Conservation (phyloP, 2,888 invertebrate species). For the Tinea pellionella region DNA sequence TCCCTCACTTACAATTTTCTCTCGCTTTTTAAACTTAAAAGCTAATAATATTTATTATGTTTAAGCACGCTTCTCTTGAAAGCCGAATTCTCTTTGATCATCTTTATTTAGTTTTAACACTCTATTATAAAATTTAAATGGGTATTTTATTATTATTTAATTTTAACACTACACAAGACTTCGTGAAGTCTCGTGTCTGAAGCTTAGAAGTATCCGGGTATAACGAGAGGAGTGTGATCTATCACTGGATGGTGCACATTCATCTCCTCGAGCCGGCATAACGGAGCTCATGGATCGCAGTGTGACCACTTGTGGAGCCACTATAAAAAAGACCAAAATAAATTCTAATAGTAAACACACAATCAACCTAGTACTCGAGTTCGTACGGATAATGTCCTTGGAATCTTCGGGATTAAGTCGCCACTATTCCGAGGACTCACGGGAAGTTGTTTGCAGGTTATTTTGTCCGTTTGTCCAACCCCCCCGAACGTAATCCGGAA, state of each 20-base stretch:
- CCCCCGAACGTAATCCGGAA: not conserved
- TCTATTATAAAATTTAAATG: too few relatives aligned
- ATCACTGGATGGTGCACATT: too few relatives aligned
- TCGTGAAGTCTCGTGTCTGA: too few relatives aligned
- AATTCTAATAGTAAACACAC: not conserved
- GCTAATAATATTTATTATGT: not conserved
- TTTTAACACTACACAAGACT: too few relatives aligned
- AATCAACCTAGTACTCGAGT: not conserved
- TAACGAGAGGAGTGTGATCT: too few relatives aligned
- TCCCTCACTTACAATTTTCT: not conserved
- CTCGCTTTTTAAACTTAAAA: not conserved
- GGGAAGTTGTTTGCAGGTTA: slow-evolving; percentile 3
- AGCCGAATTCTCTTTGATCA: not conserved
- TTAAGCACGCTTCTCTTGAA: not conserved
- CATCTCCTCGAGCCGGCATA: too few relatives aligned
- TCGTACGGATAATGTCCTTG: not conserved
- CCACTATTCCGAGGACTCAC: not conserved
- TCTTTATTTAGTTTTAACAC: not conserved
- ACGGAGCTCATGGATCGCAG: too few relatives aligned
- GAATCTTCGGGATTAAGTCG: not conserved
- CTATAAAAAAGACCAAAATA: too few relatives aligned
- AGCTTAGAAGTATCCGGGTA: too few relatives aligned
- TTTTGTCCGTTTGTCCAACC: not conserved
- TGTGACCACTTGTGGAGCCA: too few relatives aligned
- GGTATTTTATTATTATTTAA: not conserved